Percentiles rank a stretch among this genome's conserved stretches.
Conservation (phyloP, 1,140 invertebrate genomes). For the Homarus americanus region DNA sequence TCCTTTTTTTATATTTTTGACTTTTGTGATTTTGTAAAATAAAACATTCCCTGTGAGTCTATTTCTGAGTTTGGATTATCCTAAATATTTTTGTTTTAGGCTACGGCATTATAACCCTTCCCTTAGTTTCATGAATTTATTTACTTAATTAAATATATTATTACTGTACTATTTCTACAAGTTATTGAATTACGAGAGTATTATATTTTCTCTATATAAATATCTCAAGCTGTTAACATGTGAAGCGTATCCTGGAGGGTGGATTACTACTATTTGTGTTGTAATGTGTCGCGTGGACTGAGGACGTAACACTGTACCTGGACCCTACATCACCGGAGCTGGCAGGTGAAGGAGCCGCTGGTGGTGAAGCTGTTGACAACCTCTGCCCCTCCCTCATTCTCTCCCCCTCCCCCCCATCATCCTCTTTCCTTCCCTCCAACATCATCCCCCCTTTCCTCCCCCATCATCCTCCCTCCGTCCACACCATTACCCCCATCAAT, state of each 20-base stretch:
- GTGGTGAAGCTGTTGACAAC: not conserved
- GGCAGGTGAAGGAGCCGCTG: not conserved
- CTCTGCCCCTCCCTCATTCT: no score
- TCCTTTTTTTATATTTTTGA: not conserved
- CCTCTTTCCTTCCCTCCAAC: not conserved
- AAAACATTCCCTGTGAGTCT: not conserved
- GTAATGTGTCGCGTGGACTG: not conserved
- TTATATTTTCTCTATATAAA: no score
- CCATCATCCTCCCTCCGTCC: no score
- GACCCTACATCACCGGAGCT: not conserved
- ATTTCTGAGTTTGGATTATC: not conserved
- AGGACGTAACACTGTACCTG: not conserved
- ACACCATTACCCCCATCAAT: no score
- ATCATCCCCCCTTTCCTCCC: not conserved
- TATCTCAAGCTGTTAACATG: no score
- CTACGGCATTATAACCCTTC: no score
- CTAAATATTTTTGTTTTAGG: no score
- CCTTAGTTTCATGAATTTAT: not conserved
- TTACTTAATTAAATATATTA: not conserved
- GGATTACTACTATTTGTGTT: no score
- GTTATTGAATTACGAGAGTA: no score
- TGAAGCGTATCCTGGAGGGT: no score
- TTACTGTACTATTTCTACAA: no score
- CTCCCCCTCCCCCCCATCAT: no score
- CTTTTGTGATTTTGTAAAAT: not conserved